Percentiles rank a stretch among this genome's conserved stretches.
These are phyloP conservation scores for Tiliacea aurago DNA, from an alignment of 2,888 invertebrate genomes.

Conservation along the genomic window DNA sequence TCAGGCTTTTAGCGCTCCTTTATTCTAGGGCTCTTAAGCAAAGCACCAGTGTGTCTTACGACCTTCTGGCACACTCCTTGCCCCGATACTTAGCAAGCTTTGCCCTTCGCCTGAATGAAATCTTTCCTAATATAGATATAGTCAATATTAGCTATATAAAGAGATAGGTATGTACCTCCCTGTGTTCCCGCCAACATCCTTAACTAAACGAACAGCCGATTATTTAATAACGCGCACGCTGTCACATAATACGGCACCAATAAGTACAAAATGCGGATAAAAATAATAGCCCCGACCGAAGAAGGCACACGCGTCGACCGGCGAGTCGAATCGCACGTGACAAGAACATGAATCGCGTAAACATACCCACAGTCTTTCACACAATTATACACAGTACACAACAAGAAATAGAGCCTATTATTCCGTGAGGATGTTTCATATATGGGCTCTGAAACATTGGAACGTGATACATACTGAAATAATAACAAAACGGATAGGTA, in stretches of 20 bases:
- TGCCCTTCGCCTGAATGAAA: not conserved
- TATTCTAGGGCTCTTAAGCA: conserved; percentile 21
- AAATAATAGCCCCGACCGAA: conserved; percentile 83
- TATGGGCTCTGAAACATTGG: conserved; percentile 76
- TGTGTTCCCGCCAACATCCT: conserved; percentile 39
- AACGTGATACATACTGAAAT: conserved; percentile 82
- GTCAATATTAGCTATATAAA: not conserved
- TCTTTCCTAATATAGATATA: not conserved
- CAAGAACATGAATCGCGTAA: conserved; percentile 80
- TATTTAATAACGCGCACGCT: conserved; percentile 80
- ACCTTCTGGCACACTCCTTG: conserved; percentile 14
- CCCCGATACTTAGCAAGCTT: not conserved
- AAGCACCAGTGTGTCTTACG: conserved; percentile 37
- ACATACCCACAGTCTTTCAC: conserved; percentile 68
- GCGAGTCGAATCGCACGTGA: conserved; percentile 85
- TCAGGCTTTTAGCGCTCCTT: conserved; percentile 23
- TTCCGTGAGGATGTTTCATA: conserved; percentile 43
- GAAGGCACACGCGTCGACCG: conserved; percentile 77
- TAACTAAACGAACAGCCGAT: conserved; percentile 72
- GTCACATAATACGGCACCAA: conserved; percentile 82
- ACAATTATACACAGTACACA: conserved; percentile 70
- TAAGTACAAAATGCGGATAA: conserved; percentile 85
- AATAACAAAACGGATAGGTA: conserved; percentile 76
- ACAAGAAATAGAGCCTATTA: conserved; percentile 58
- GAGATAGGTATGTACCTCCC: not conserved